Percentiles rank a stretch among this genome's conserved stretches.
Conservation (phyloP, 2,888 invertebrate genomes). For the Ceramica pisi region DNA sequence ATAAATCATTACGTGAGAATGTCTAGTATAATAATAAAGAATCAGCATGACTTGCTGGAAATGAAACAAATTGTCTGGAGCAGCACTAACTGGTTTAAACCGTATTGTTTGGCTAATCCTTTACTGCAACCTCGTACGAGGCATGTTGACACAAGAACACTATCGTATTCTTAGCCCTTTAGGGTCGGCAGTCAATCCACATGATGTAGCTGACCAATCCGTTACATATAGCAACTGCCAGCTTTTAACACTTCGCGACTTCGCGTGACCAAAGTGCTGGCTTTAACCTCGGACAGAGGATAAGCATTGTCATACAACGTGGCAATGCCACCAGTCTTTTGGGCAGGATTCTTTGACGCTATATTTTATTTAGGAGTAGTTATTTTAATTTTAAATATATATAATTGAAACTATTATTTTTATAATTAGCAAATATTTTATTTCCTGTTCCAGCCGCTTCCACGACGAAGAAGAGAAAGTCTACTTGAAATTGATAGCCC, state of each 20-base stretch:
- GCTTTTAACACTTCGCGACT: neutral
- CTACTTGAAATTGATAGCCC: constrained; percentile 49
- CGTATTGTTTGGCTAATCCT: neutral
- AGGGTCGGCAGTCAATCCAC: neutral
- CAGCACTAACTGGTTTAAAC: neutral
- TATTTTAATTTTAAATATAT: no score
- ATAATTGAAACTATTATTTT: no score
- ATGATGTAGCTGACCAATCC: neutral
- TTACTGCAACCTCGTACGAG: neutral
- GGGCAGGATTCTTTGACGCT: no score
- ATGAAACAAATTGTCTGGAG: neutral
- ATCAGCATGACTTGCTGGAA: neutral
- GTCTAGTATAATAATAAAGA: neutral
- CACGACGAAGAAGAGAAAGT: constrained; percentile 48
- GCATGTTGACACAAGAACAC: neutral
- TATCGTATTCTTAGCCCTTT: no score
- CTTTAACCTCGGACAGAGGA: no score
- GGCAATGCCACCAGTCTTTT: no score
- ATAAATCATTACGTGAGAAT: neutral
- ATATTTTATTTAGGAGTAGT: no score
- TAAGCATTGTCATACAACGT: no score
- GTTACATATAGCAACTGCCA: neutral
- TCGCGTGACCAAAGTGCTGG: no score
- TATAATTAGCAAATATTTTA: neutral
- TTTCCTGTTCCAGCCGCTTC: constrained; percentile 26